phyloP scores from a whole-genome alignment of 2,113 vertebrate species.

The Atrichornis clamosus region DNA sequence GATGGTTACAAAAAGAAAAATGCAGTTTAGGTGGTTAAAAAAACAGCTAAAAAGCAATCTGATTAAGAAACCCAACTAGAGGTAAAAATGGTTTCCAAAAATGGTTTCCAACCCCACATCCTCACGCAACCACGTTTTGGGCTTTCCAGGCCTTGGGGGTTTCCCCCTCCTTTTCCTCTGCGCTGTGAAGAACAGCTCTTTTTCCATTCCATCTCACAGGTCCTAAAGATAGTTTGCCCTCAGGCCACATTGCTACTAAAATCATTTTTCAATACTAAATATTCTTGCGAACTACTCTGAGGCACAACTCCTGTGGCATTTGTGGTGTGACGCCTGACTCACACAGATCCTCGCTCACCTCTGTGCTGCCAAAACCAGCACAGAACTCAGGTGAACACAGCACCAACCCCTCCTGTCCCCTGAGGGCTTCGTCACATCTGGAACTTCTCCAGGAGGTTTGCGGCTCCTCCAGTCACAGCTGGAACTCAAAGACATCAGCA shows the following conservation, averaged over 20 bases:
- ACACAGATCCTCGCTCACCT: fast-evolving
- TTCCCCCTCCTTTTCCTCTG: background rate
- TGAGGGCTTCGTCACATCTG: background rate
- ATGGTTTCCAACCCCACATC: background rate
- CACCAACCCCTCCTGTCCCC: background rate
- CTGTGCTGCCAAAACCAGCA: background rate
- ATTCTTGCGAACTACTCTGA: background rate
- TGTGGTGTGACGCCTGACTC: background rate
- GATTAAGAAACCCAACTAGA: background rate
- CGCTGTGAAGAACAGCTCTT: background rate
- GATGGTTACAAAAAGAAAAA: background rate
- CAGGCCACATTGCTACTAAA: background rate
- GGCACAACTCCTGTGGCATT: fast-evolving
- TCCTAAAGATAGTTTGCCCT: background rate
- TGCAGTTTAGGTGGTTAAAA: fast-evolving
- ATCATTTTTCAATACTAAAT: background rate
- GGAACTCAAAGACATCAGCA: background rate
- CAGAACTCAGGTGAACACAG: background rate
- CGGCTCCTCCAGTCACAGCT: background rate
- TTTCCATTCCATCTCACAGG: background rate
- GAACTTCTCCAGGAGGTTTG: background rate
- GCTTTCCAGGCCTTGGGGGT: background rate
- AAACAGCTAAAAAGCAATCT: background rate
- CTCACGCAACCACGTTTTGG: background rate
- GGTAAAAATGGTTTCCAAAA: background rate